A percentile compares a stretch with the other conserved stretches of the same genome.
phyloP scores from a whole-genome alignment of 2,888 invertebrate species.

The Leuctra nigra region DNA sequence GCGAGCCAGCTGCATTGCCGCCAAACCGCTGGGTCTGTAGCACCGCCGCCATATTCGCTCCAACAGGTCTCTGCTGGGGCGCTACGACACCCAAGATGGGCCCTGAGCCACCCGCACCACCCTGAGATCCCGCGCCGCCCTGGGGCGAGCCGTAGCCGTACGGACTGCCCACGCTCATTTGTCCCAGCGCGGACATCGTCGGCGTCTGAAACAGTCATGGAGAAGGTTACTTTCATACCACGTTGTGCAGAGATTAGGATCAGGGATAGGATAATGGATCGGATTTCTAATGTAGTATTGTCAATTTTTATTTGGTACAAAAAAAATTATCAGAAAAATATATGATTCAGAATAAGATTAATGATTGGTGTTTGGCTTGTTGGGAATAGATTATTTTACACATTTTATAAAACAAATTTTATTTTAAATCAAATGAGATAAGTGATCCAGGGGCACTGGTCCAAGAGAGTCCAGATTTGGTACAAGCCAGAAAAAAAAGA shows the following conservation, averaged over 20 bases:
- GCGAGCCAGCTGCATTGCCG: conserved; percentile 30
- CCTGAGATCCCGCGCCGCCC: conserved; percentile 30
- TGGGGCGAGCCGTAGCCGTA: conserved; percentile 39
- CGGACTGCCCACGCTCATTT: conserved; percentile 38
- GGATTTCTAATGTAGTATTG: no score
- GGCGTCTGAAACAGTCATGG: conserved; percentile 44
- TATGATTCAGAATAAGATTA: no score
- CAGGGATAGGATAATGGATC: background rate
- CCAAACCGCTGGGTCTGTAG: conserved; percentile 38
- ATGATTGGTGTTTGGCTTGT: no score
- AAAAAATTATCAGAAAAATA: no score
- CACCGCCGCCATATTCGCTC: conserved; percentile 39
- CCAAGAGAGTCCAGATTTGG: no score
- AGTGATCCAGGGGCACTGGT: no score
- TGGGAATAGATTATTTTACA: no score
- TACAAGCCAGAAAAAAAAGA: no score
- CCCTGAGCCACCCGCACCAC: conserved; percentile 36
- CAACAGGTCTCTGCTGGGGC: conserved; percentile 45
- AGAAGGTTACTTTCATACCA: background rate
- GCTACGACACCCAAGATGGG: conserved; percentile 45
- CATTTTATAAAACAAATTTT: no score
- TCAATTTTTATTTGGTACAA: no score
- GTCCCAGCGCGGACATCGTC: conserved; percentile 40
- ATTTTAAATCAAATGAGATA: no score
- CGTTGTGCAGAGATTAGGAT: background rate